Conservation (phyloP, 2,113 vertebrate species). For the Chloropsis hardwickii region DNA sequence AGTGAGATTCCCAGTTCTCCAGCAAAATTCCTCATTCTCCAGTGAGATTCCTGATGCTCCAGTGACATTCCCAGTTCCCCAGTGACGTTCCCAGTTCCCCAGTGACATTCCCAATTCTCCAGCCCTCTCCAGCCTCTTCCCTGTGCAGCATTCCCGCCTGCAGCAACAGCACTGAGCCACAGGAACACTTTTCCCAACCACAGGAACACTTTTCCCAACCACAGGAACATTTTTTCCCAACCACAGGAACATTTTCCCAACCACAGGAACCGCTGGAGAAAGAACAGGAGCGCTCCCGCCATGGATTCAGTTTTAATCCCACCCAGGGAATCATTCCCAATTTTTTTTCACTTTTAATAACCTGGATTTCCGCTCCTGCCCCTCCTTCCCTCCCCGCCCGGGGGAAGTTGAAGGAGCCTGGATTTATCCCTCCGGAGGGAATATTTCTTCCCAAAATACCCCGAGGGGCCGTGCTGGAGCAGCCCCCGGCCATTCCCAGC, state of each 20-base stretch:
- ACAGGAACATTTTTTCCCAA: no score
- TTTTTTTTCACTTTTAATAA: not conserved
- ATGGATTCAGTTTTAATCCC: not conserved
- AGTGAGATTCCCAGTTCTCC: not conserved
- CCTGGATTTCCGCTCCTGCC: not conserved
- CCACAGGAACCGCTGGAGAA: not conserved
- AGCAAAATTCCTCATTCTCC: rapidly evolving
- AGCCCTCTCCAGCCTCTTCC: not conserved
- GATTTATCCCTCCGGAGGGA: not conserved
- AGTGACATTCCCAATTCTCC: not conserved
- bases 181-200: not conserved
- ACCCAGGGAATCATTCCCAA: not conserved
- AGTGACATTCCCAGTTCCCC: not conserved
- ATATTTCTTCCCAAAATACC: not conserved
- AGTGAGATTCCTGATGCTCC: not conserved
- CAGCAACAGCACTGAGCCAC: not conserved
- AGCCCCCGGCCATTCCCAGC: not conserved
- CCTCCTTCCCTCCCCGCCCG: not conserved
- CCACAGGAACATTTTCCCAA: not conserved
- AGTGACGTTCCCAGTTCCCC: not conserved
- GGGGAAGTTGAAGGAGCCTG: not conserved
- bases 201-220: not conserved
- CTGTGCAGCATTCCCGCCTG: not conserved
- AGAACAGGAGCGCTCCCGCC: not conserved
- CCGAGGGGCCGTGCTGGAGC: not conserved